Conservation (phyloP, 2,888 invertebrate species). For the Acanthosepion esculentum region DNA sequence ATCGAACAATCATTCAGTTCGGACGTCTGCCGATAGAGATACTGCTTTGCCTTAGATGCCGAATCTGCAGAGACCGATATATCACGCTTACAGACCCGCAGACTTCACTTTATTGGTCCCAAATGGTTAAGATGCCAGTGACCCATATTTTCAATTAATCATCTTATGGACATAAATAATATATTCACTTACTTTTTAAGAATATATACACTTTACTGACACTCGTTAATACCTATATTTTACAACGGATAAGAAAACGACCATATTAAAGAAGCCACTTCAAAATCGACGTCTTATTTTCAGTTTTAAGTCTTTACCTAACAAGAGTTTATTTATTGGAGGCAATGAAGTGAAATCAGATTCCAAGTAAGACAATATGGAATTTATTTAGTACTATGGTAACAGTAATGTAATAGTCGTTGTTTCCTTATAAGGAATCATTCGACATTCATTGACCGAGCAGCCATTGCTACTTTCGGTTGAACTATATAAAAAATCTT, state of each 20-base stretch:
- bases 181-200: not conserved
- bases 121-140: not conserved
- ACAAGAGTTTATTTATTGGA: too few species aligned
- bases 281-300: too few species aligned
- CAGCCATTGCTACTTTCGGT: too few species aligned
- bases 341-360: too few species aligned
- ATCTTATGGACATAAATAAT: not conserved
- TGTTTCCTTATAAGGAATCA: too few species aligned
- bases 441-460: too few species aligned
- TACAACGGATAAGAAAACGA: not conserved
- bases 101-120: constrained; percentile 21
- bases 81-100: not conserved
- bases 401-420: too few species aligned
- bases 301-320: too few species aligned
- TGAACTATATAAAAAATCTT: too few species aligned
- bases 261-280: too few species aligned
- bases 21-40: not conserved
- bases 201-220: not conserved
- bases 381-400: too few species aligned
- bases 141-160: constrained; percentile 1
- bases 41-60: not conserved
- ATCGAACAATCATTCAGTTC: not conserved
- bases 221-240: not conserved
- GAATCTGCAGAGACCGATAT: not conserved
- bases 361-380: too few species aligned